These are phyloP conservation scores for Apostichopus japonicus DNA, from an alignment of 35 echinoderm and acorn worm genomes.

Conservation along the genomic window DNA sequence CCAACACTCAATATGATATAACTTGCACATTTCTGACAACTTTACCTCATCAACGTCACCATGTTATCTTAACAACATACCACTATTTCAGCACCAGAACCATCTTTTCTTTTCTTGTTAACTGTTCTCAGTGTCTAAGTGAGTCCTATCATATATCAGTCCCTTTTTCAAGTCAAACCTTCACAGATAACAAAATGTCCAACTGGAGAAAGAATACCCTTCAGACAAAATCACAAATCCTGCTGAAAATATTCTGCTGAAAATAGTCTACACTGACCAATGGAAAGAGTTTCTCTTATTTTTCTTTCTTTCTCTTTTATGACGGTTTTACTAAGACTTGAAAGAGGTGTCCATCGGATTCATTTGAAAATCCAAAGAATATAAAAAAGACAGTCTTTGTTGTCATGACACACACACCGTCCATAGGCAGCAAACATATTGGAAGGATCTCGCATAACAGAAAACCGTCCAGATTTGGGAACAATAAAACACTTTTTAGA, in stretches of 20 bases:
- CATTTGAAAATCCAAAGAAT: neutral
- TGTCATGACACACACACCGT: neutral
- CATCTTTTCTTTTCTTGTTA: neutral
- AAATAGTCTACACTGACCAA: neutral
- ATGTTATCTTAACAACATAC: constrained; percentile 20
- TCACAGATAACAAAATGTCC: neutral
- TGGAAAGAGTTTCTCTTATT: neutral
- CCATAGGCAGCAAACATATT: neutral
- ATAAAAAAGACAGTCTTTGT: neutral
- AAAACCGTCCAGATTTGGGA: neutral
- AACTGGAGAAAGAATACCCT: neutral
- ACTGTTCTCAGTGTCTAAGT: neutral
- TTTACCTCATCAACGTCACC: neutral
- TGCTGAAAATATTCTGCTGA: constrained; percentile 1
- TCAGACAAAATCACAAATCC: neutral
- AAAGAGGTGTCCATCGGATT: neutral
- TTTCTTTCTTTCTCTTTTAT: no score
- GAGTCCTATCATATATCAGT: constrained; percentile 24
- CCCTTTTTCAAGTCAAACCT: neutral
- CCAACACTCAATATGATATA: no score
- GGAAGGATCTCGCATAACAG: neutral
- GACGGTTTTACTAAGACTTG: neutral
- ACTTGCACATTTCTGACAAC: neutral
- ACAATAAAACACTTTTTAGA: neutral
- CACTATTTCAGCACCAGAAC: constrained; percentile 2